Evolutionary conservation across 2,113 vertebrate species (phyloP), one percentile per base, ranked within the genome.

Genomic region (Marcusenius ussheri): DNA sequence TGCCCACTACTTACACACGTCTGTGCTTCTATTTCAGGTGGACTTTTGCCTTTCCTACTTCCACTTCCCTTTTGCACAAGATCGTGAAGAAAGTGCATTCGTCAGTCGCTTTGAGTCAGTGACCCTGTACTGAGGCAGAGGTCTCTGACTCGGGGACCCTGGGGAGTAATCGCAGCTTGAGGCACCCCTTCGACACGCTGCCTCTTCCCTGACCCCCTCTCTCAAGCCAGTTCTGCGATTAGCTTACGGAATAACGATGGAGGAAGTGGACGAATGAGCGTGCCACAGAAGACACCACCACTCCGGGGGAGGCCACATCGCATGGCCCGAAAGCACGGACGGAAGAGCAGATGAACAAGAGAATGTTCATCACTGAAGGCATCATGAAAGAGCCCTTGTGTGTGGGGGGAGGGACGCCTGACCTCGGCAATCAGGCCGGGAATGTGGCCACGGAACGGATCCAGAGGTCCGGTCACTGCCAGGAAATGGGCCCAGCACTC

Each of bases 321-420:
- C 35, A 70, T 6, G 31, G 74, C 2, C 1, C 35, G 17, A 17
- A 42, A 24, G 11, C 27, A 77, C 15, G 70, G 5, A 42, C 35
- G 74, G 74, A 35, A 19, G 74, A 3, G 31, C 15, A 19, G 74
- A 42, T 17, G 31, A 17, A 80, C n/a, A 6, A 80, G 35, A 17
- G 35, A 77, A 77, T 10, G 66, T 35, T 74, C 66, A 3, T 35
- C 66, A 35, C 31, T 74, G 10, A 74, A 35, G 70, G 13, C 70
- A 77, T 77, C 70, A 77, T 80, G 74, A 80, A 80, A 80, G 74
- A 42, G 31, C 74, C 35, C 74, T 80, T 80, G 74, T 80, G 74
- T 80, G 35, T 17, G 35, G 35, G 35, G 17, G 31, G 17, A 39
- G 74, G 74, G 74, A 15, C 5, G 3, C 31, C 74, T 39, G 35